Percentiles rank a stretch among this genome's conserved stretches.
Conservation (phyloP, 2,797 vertebrate genomes). For the Macropus fuliginosus region DNA sequence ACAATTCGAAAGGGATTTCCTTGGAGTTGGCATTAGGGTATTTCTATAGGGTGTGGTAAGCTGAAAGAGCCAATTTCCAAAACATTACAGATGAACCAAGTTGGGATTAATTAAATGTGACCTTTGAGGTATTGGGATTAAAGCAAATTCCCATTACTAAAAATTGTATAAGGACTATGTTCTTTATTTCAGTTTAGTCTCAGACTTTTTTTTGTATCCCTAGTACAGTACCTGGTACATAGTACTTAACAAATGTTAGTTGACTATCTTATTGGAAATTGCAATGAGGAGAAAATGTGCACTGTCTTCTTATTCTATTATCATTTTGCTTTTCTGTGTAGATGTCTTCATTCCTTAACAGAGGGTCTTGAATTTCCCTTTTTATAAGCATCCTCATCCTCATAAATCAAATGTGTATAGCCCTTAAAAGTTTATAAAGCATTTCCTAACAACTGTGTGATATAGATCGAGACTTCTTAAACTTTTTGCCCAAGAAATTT, state of each 20-base stretch:
- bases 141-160: conserved; percentile 6
- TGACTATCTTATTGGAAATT: not conserved
- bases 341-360: not conserved
- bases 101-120: conserved; percentile 51
- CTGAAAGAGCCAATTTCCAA: conserved; percentile 56
- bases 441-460: not conserved
- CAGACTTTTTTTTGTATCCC: not conserved
- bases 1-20: conserved; percentile 68
- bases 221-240: not conserved
- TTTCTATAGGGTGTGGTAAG: not conserved
- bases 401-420: not conserved
- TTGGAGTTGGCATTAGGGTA: conserved; percentile 42
- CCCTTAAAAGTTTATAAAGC: not conserved
- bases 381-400: not conserved
- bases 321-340: not conserved
- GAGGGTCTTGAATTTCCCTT: not conserved
- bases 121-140: conserved; percentile 56
- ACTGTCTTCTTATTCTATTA: not conserved
- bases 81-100: conserved; percentile 34
- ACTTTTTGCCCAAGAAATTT: too few relatives aligned
- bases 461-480: not conserved
- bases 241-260: not conserved
- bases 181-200: conserved; percentile 52
- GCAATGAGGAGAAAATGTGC: not conserved
- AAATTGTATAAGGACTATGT: conserved; percentile 14